phyloP scores from a whole-genome alignment of 2,888 invertebrate genomes.

The Neoaliturus tenellus region DNA sequence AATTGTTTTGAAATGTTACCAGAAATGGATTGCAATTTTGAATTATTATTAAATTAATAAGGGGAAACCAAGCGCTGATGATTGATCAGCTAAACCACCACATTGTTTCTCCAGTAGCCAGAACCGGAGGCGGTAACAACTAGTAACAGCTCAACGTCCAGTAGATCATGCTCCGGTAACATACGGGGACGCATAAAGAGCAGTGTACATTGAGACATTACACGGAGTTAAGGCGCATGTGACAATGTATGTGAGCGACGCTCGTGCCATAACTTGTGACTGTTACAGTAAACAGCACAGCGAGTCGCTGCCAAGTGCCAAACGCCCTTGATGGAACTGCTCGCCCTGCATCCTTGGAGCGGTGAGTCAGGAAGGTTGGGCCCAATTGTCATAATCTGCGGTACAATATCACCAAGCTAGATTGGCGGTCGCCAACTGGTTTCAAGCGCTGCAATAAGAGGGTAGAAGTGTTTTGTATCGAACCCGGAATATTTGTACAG shows the following conservation, averaged over 20 bases:
- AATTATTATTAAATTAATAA: too few species aligned
- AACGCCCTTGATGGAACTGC: neutral
- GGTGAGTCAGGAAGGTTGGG: neutral
- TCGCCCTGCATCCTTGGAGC: neutral
- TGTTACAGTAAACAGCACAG: neutral
- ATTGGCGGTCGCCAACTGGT: too few species aligned
- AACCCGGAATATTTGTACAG: too few species aligned
- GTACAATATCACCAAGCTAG: too few species aligned
- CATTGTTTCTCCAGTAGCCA: neutral
- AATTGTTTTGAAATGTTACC: too few species aligned
- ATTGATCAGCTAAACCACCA: too few species aligned
- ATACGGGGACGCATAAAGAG: neutral
- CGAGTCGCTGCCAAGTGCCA: neutral
- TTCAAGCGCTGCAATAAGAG: too few species aligned
- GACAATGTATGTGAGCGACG: neutral
- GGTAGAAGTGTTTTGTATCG: too few species aligned
- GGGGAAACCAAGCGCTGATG: too few species aligned
- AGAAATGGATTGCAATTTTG: too few species aligned
- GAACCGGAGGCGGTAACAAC: neutral
- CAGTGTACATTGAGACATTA: neutral
- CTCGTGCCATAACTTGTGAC: neutral
- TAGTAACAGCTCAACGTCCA: neutral
- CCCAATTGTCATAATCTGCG: too few species aligned
- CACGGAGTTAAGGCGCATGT: neutral
- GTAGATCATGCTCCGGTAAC: neutral